These are phyloP conservation scores for Stegana nigrithorax DNA, from an alignment of 2,888 invertebrate genomes.

Conservation along the genomic window DNA sequence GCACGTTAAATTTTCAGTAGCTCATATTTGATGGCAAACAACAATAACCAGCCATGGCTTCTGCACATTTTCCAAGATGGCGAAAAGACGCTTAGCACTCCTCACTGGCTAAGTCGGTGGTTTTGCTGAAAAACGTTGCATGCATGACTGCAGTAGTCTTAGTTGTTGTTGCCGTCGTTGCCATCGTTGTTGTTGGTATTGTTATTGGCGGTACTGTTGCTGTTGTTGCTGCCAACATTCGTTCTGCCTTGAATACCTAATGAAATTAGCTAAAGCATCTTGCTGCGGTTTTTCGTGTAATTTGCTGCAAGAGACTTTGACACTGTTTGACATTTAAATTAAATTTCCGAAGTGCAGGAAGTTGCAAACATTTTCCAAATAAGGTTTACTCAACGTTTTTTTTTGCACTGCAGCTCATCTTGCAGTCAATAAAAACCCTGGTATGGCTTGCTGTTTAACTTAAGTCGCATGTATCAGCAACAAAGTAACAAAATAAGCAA, in stretches of 20 bases:
- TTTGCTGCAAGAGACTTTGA: not conserved
- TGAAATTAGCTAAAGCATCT: conserved; percentile 54
- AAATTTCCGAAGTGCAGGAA: not conserved
- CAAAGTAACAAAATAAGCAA: no score
- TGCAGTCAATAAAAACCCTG: not conserved
- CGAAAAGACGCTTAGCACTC: not conserved
- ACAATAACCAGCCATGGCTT: not conserved
- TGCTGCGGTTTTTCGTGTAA: conserved; percentile 37
- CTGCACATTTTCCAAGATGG: no score
- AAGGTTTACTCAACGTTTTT: no score
- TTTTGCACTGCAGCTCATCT: not conserved
- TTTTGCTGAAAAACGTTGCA: conserved; percentile 10
- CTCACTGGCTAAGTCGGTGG: not conserved
- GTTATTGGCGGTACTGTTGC: no score
- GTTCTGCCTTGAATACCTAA: conserved; percentile 58
- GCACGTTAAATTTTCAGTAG: not conserved
- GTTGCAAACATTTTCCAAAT: not conserved
- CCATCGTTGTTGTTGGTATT: conserved; percentile 26
- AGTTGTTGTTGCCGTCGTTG: not conserved
- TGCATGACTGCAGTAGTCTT: not conserved
- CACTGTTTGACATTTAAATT: conserved; percentile 28
- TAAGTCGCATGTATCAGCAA: no score
- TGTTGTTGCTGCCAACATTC: conserved; percentile 26
- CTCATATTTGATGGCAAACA: conserved; percentile 9
- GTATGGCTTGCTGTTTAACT: no score